These are phyloP conservation scores for Trichonephila inaurata DNA, from an alignment of 1,140 invertebrate species.

Conservation along the genomic window DNA sequence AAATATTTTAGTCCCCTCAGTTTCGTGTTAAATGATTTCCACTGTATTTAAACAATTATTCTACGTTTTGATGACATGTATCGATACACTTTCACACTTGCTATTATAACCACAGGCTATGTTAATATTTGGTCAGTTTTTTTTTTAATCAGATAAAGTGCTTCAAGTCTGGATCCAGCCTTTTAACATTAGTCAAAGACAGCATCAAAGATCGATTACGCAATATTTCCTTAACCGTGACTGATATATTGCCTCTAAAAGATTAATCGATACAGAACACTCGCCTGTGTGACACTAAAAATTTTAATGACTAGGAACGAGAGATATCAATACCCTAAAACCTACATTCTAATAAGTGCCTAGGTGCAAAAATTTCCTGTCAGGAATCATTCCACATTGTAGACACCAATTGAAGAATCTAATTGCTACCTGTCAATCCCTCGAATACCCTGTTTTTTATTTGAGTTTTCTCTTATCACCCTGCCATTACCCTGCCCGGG, in stretches of 20 bases:
- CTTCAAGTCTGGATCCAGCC: too few relatives aligned
- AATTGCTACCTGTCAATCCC: constrained; percentile 60
- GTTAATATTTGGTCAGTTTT: too few relatives aligned
- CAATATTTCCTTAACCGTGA: not conserved
- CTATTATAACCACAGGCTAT: too few relatives aligned
- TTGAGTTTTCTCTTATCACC: constrained; percentile 41
- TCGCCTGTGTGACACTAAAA: constrained; percentile 32
- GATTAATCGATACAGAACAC: constrained; percentile 43
- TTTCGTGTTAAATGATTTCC: too few relatives aligned
- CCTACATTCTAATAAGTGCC: constrained; percentile 57
- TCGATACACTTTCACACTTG: too few relatives aligned
- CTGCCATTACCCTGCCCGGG: constrained; percentile 39
- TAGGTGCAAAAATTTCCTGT: constrained; percentile 60
- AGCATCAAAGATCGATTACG: not conserved
- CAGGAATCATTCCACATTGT: constrained; percentile 51
- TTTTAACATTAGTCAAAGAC: too few relatives aligned
- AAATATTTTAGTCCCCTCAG: too few relatives aligned
- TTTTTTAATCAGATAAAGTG: too few relatives aligned
- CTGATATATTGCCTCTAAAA: constrained; percentile 1
- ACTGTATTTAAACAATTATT: too few relatives aligned
- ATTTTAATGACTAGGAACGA: constrained; percentile 41
- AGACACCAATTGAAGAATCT: constrained; percentile 47
- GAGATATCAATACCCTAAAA: constrained; percentile 59
- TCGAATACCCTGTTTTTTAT: constrained; percentile 7
- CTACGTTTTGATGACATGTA: too few relatives aligned